Conservation (phyloP, 2,888 invertebrate genomes). For the Cataglyphis livida region DNA sequence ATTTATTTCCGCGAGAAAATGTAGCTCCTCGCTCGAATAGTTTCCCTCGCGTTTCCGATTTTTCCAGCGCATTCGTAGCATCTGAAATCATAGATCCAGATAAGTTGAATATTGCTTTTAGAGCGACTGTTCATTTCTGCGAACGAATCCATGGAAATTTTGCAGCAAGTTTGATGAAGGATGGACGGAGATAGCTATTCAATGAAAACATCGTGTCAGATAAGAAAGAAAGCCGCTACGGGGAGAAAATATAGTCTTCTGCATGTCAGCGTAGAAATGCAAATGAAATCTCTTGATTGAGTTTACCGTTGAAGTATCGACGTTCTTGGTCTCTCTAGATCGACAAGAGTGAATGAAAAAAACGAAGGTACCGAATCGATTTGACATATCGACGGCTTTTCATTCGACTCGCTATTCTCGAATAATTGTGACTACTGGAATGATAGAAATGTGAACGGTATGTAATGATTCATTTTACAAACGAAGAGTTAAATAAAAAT, state of each 20-base stretch:
- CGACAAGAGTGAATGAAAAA: constrained; percentile 54
- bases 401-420: constrained; percentile 62
- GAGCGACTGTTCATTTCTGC: constrained; percentile 19
- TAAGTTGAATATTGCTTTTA: constrained; percentile 39
- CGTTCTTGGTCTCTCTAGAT: constrained; percentile 35
- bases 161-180: neutral
- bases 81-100: constrained; percentile 4
- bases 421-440: constrained; percentile 65
- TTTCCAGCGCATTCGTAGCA: neutral
- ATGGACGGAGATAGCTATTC: constrained; percentile 1
- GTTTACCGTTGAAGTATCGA: constrained; percentile 64
- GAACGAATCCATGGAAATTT: constrained; percentile 24
- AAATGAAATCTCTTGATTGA: constrained; percentile 76
- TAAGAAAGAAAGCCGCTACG: constrained; percentile 50
- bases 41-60: constrained; percentile 3
- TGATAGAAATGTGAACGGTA: constrained; percentile 59
- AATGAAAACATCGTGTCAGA: constrained; percentile 55
- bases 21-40: neutral
- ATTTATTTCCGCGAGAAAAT: constrained; percentile 25
- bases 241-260: constrained; percentile 44
- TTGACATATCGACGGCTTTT: constrained; percentile 74
- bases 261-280: constrained; percentile 63
- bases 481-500: neutral
- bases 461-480: constrained; percentile 53
- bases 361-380: constrained; percentile 50